Evolutionary conservation across 2,797 vertebrate genomes (phyloP), one percentile per base, ranked within the genome.

Genomic region (Chelmon rostratus): DNA sequence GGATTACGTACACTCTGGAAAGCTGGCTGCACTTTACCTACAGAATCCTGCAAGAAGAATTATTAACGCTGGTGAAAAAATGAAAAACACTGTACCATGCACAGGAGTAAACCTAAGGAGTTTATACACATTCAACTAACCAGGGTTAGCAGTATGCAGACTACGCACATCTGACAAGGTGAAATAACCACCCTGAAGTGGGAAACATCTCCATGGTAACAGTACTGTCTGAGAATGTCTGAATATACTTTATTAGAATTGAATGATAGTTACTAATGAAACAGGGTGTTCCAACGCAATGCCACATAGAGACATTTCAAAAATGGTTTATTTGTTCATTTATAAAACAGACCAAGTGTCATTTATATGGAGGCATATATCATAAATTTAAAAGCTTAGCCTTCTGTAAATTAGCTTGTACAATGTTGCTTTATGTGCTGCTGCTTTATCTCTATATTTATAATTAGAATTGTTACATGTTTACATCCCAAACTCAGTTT

Each of bases 1-100:
- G 93, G 81, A 89, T 92, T 96, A 88, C 93, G 91, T 78, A 94
- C 95, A 87, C 89, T 90, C 81, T 93, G 95, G 84, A 96, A 88
- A 89, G 95, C 92, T 56, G 95, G 86, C 58, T 96, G 96, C 52
- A 91, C 89, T 74, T 91, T 89, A 86, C 91, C 93, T 19, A 88
- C 75, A 64, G 90, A 90, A 84, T 96, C 95, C 97, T 97, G 94
- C 18, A 78, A 81, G 73, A 65, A 56, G 0, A 59, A 47, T 5
- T 35, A 72, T 53, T 64, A 35, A 76, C 6, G 7, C 4, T 31
- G 2, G 11, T n/a, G 21, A 59, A 37, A 62, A 57, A 47, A 9
- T 7, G 1, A 11, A 2, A 67, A 18, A 12, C 0, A 0, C 0
- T 18, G 1, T 53, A 18, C 8, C 12, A 54, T 12, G 42, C 13